Base-by-base conservation (phyloP, 2,797 vertebrate species). In the Phoxinus dragarum region DNA sequence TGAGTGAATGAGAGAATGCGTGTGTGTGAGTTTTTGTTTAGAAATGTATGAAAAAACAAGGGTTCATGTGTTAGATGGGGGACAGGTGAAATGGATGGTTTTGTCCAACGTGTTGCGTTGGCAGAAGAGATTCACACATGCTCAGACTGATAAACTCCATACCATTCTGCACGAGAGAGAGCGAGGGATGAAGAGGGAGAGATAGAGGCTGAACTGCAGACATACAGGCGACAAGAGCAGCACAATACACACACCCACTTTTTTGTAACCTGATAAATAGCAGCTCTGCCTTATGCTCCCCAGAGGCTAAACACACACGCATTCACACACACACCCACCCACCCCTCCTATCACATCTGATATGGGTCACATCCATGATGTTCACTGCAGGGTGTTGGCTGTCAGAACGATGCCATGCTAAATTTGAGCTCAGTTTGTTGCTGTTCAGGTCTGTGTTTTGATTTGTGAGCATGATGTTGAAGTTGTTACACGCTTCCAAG, bases 201-300 rank as follows among this genome's bases (percentile, higher is more conserved):
- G 40, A 73, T 69, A 89, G 91, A 92, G 92, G 90, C 89, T 91
- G 92, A 94, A 90, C 75, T 61, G 93, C 93, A 95, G 95, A 96
- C 95, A 94, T 91, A 87, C 92, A 94, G 94, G 94, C 94, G 93
- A 93, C 94, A 94, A 89, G 91, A 94, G 93, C 92, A 92, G 89
- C 40, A 66, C 81, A 92, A 89, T 91, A 94, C 94, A 95, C 94
- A 94, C 94, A 94, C 95, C 95, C 94, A 94, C 93, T 94, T 91
- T 79, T 84, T 89, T 94, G 94, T 94, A 95, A 95, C 93, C 92
- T 93, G 94, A 95, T 95, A 93, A 92, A 90, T 92, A 91, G 91
- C 93, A 92, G 90, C 90, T 91, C 86, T 90, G 91, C 91, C 90
- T 93, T 92, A 91, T 90, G 88, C 89, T 90, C 92, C 88, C 90